phyloP scores from a whole-genome alignment of 2,797 vertebrate genomes.

The Acanthurus leucopareius region DNA sequence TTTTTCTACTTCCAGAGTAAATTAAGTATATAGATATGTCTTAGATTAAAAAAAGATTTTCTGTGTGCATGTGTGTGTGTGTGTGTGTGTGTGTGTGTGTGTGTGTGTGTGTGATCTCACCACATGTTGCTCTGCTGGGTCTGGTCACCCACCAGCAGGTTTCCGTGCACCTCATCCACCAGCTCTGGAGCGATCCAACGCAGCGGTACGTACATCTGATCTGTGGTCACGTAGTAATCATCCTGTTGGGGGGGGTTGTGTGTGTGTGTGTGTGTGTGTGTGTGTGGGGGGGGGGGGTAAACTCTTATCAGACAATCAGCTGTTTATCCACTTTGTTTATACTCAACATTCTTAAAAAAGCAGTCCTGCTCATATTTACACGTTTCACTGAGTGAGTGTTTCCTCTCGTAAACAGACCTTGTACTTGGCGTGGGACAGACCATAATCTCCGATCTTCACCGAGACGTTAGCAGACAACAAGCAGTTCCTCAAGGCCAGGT shows the following conservation, averaged over 20 bases:
- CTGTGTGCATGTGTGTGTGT: not conserved
- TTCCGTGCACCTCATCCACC: constrained; percentile 94
- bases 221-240: constrained; percentile 94
- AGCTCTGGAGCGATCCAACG: constrained; percentile 98
- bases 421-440: constrained; percentile 93
- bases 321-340: not conserved
- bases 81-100: not conserved
- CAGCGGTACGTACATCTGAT: constrained; percentile 94
- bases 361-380: not conserved
- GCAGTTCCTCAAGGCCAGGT: constrained; percentile 97
- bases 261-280: constrained; percentile 47
- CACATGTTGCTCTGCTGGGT: constrained; percentile 97
- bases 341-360: not conserved
- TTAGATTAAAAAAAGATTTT: too few relatives aligned
- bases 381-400: not conserved
- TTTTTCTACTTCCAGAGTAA: too few relatives aligned
- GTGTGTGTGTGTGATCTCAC: constrained; percentile 78
- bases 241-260: constrained; percentile 83
- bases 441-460: constrained; percentile 97
- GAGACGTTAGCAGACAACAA: constrained; percentile 92
- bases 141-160: constrained; percentile 94
- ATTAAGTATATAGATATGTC: too few relatives aligned
- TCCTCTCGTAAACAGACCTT: constrained; percentile 77
- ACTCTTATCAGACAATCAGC: not conserved
- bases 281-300: constrained; percentile 12